Base-by-base conservation (phyloP, 35 echinoderm and acorn worm genomes). In the Nesometra sesokonis region DNA sequence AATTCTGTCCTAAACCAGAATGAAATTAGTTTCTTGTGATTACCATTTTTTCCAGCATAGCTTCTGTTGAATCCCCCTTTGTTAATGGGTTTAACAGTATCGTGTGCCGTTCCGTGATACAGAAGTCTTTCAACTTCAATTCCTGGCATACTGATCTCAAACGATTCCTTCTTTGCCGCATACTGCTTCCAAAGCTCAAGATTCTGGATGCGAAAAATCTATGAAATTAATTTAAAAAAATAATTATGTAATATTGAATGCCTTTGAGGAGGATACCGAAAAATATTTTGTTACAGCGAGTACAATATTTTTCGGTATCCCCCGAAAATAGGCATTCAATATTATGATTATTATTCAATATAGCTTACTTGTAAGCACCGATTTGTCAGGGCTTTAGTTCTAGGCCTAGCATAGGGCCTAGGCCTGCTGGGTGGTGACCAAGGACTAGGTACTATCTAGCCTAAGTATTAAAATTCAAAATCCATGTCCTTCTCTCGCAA, bases 21-120 rank as follows among this genome's bases (percentile, higher is more conserved):
- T 43, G 38, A 15, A 4, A 43, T n/a, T n/a, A n/a, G n/a, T 7
- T 43, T 43, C 15, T 43, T 43, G 4, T 1, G 31, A 32, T 82
- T 91, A 91, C 89, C 89, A 86, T 91, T 91, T 52, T 91, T 86
- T 47, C 89, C 89, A 85, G 83, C 40, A 36, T 80, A 91, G 33
- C 84, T 86, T 38, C 89, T 84, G 37, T 91, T 91, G 39, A 91
- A 91, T 3, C 89, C 89, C 0, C 40, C 30, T 3, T 33, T 82
- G 33, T 81, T 91, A 40, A 91, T 86, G 17, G 86, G 86, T 0
- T 91, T 38, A 32, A 80, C 19, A 13, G 89, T 86, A 11, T 81
- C 34, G 33, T 91, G 37, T 27, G 35, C 76, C 11, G 89, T 91
- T 0, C 89, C 89, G 57, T 91, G 89, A 78, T 34, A 91, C 11